Percentiles rank a stretch among this genome's conserved stretches.
Conservation (phyloP, 2,797 vertebrate genomes). For the Chromis chromis region DNA sequence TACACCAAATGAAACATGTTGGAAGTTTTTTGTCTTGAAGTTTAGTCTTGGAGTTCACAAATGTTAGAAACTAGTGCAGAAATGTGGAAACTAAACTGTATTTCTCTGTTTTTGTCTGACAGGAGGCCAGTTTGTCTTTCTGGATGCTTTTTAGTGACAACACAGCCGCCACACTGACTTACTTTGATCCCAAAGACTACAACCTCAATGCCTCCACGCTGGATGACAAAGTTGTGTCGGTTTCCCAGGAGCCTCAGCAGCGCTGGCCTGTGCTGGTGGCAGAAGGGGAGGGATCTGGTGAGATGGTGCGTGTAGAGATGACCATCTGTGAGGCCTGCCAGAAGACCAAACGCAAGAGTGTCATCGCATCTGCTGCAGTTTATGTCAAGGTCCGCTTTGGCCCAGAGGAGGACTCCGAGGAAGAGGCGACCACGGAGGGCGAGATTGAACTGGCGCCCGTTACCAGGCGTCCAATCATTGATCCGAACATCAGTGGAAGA, state of each 20-base stretch:
- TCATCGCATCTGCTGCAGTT: constrained; percentile 89
- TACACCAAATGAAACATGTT: neutral
- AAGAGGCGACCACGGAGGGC: constrained; percentile 84
- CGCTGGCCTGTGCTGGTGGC: constrained; percentile 91
- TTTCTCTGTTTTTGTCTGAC: constrained; percentile 46
- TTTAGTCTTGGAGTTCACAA: too few relatives aligned
- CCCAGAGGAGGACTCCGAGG: constrained; percentile 87
- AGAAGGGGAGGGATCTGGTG: constrained; percentile 90
- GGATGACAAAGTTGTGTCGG: constrained; percentile 89
- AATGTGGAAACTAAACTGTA: neutral
- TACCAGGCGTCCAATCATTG: constrained; percentile 82
- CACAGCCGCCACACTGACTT: constrained; percentile 90
- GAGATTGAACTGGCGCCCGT: constrained; percentile 77
- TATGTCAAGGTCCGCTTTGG: constrained; percentile 91
- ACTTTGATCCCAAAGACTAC: constrained; percentile 96
- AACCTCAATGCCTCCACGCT: constrained; percentile 92
- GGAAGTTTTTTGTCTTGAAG: neutral
- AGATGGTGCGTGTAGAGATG: constrained; percentile 90
- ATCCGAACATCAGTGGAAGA: constrained; percentile 73
- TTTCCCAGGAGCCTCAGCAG: constrained; percentile 89
- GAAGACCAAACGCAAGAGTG: constrained; percentile 96
- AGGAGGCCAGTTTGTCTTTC: constrained; percentile 95
- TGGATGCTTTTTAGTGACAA: constrained; percentile 97
- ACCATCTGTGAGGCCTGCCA: constrained; percentile 96
- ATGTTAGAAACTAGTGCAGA: too few relatives aligned